Evolutionary conservation across 2,797 vertebrate species (phyloP).

Genomic region (Setipinna tenuifilis): DNA sequence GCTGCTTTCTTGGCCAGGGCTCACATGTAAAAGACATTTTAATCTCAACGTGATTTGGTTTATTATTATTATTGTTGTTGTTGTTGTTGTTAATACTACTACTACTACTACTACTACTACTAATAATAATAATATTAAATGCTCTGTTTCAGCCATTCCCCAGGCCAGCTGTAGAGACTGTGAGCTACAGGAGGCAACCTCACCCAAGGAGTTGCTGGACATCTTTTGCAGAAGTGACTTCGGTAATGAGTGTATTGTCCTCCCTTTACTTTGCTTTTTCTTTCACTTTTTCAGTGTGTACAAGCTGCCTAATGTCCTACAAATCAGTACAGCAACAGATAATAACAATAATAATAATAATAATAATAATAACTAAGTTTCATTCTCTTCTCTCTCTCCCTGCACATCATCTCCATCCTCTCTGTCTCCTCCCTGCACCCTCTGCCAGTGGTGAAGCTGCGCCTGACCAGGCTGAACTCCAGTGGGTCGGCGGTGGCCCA

Average conservation of each 20-base stretch:
- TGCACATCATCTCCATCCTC: constrained; percentile 4
- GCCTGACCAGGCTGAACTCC: constrained; percentile 74
- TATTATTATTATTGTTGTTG: too few species aligned
- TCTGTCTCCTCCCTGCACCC: not conserved
- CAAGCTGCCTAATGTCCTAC: not conserved
- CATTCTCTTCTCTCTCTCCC: not conserved
- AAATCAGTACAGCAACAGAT: not conserved
- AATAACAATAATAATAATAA: too few species aligned
- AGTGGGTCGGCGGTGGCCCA: constrained; percentile 73
- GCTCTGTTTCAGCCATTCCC: constrained; percentile 71
- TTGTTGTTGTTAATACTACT: too few species aligned
- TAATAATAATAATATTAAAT: not conserved
- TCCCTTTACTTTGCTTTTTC: not conserved
- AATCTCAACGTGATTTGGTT: too few species aligned
- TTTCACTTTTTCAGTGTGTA: not conserved
- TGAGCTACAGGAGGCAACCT: constrained; percentile 78
- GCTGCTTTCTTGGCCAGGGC: too few species aligned
- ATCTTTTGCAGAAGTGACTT: constrained; percentile 83
- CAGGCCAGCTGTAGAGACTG: constrained; percentile 85
- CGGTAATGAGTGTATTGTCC: constrained; percentile 69
- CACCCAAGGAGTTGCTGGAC: constrained; percentile 78
- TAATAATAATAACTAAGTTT: not conserved
- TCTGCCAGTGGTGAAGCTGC: constrained; percentile 80
- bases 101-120: too few species aligned
- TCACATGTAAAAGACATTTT: too few species aligned